These are phyloP conservation scores for Ornithoptera priamus DNA, from an alignment of 2,888 invertebrate species.

Conservation along the genomic window DNA sequence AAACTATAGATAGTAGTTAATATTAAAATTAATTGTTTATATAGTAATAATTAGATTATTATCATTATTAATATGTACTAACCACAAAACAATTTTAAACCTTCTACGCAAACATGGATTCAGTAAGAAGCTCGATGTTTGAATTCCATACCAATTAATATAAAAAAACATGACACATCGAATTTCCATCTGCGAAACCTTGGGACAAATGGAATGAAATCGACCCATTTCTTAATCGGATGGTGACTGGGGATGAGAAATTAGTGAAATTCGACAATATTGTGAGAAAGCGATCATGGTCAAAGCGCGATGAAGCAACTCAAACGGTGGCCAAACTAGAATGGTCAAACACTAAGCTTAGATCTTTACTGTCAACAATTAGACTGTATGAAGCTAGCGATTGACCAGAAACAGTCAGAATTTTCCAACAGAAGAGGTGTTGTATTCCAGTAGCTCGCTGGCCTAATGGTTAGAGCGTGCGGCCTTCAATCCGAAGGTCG, in stretches of 20 bases:
- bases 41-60: too few species aligned
- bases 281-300: background rate
- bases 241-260: background rate
- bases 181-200: background rate
- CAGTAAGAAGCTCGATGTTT: background rate
- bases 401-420: background rate
- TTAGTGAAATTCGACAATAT: background rate
- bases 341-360: background rate
- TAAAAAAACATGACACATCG: background rate
- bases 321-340: slow-evolving; percentile 3
- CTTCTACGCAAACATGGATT: background rate
- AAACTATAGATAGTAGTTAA: too few species aligned
- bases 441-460: too few species aligned
- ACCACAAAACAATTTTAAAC: too few species aligned
- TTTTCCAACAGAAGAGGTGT: too few species aligned
- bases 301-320: background rate
- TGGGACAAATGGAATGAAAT: background rate
- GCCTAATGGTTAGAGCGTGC: too few species aligned
- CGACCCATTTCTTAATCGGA: background rate
- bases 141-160: background rate
- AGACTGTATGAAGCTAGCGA: background rate
- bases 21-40: too few species aligned
- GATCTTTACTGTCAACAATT: background rate
- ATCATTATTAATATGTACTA: too few species aligned
- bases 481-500: too few species aligned